A percentile compares a stretch with the other conserved stretches of the same genome.
These are phyloP conservation scores for Mirounga angustirostris DNA, from an alignment of 2,113 vertebrate species.

Conservation along the genomic window DNA sequence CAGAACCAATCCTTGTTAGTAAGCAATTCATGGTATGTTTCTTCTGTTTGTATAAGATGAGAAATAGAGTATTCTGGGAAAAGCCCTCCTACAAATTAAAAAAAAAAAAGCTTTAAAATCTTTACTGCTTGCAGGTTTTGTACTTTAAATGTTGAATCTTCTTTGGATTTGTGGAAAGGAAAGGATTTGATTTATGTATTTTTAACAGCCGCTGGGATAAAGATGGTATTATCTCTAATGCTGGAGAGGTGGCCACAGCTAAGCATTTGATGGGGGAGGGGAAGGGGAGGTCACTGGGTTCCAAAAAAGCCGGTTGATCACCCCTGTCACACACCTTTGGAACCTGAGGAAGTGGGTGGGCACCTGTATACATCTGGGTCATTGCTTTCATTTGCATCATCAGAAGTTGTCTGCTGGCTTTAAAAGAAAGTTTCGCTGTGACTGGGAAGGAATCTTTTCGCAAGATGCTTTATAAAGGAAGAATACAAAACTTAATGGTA, in stretches of 20 bases:
- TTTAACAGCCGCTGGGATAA: slow-evolving; percentile 81
- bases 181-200: slow-evolving; percentile 77
- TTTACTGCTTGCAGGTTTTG: background rate
- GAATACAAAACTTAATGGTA: background rate
- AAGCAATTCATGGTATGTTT: slow-evolving; percentile 49
- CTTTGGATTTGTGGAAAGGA: slow-evolving; percentile 67
- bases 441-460: slow-evolving; percentile 65
- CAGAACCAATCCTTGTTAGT: slow-evolving; percentile 64
- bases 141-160: slow-evolving; percentile 48
- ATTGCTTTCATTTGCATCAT: slow-evolving; percentile 66
- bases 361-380: background rate
- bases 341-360: background rate
- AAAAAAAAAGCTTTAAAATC: slow-evolving; percentile 37
- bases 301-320: slow-evolving; percentile 62
- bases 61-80: background rate
- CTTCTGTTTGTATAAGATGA: slow-evolving; percentile 29
- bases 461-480: background rate
- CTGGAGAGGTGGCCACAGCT: slow-evolving; percentile 73
- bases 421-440: slow-evolving; percentile 54
- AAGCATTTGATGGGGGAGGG: slow-evolving; percentile 35
- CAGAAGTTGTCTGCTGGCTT: slow-evolving; percentile 63
- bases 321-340: background rate
- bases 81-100: background rate
- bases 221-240: slow-evolving; percentile 77
- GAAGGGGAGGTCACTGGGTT: slow-evolving; percentile 59